Base-by-base conservation (phyloP, 2,888 invertebrate genomes). In the Hecatera dysodea region DNA sequence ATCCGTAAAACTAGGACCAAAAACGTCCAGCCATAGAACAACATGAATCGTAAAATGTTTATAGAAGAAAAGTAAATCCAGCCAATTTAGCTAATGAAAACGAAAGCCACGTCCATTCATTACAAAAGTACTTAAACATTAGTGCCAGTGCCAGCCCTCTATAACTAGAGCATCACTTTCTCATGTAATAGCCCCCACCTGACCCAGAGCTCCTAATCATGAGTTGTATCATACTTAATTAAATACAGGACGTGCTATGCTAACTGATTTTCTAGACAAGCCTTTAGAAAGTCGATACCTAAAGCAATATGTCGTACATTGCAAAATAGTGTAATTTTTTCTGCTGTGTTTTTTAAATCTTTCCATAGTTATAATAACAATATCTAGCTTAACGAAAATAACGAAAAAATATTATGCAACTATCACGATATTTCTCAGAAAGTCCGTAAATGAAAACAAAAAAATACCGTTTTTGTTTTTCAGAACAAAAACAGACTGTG, bases 201-300 rank as follows among this genome's bases (percentile, higher is more conserved):
- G 67, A 72, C 67, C 72, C 22, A 59, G 59, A 60, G 33, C 44
- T 69, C 56, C 57, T 77, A 82, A 82, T 82, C 78, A 22, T 63
- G n/a, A 70, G 70, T 80, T 82, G 73, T 82, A 78, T 79, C 69
- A 78, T 66, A 73, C 33, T 57, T 79, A 72, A 80, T 84, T 84
- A 82, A 75, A 78, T 53, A 71, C 82, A 84, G 75, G 78, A 81
- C 71, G 74, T 75, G 73, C 42, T 53, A 57, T 33, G 76, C 24
- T 46, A 63, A 67, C 57, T 66, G 55, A 83, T 81, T 82, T 76
- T 76, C 78, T 81, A 72, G 70, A 65, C 72, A 67, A 67, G 52
- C 48, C 29, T 42, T 27, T 67, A 48, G 75, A 75, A 75, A 75
- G 68, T 68, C 22, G 19, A 53, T 46, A 52, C 22, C 29, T n/a